These are phyloP conservation scores for Anhinga anhinga DNA, from an alignment of 2,113 vertebrate genomes.

Conservation along the genomic window DNA sequence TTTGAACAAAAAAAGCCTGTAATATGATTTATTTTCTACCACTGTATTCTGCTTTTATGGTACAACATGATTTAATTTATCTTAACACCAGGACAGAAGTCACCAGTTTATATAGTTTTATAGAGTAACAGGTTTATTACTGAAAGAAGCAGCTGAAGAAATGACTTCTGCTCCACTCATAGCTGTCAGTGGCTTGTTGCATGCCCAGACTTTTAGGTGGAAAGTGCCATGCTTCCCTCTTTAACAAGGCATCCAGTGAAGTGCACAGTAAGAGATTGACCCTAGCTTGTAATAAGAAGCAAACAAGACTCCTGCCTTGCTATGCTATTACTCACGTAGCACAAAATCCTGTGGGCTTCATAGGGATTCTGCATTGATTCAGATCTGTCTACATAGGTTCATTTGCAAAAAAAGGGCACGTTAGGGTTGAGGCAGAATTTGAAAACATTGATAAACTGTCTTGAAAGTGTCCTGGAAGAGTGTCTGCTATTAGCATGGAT, in stretches of 20 bases:
- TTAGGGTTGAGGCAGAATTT: background rate
- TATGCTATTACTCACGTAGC: background rate
- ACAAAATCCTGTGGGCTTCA: background rate
- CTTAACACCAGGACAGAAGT: background rate
- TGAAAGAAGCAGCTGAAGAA: background rate
- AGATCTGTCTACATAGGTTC: background rate
- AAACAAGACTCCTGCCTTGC: background rate
- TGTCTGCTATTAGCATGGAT: background rate
- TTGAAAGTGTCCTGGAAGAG: background rate
- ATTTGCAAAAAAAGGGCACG: background rate
- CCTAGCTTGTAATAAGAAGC: background rate
- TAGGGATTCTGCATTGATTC: background rate
- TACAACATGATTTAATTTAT: background rate
- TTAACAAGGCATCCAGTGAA: background rate
- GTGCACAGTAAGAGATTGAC: background rate
- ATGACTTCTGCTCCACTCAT: background rate
- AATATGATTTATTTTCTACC: background rate
- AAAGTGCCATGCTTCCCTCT: background rate
- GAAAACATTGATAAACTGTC: background rate
- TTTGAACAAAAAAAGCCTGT: background rate
- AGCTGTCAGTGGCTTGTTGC: background rate
- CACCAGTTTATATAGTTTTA: background rate
- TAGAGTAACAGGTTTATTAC: background rate
- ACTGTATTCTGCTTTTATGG: background rate
- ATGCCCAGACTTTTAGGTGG: background rate